Evolutionary conservation across 1,140 invertebrate species (phyloP), one percentile per base, ranked within the genome.

Genomic region (Cylas formicarius): DNA sequence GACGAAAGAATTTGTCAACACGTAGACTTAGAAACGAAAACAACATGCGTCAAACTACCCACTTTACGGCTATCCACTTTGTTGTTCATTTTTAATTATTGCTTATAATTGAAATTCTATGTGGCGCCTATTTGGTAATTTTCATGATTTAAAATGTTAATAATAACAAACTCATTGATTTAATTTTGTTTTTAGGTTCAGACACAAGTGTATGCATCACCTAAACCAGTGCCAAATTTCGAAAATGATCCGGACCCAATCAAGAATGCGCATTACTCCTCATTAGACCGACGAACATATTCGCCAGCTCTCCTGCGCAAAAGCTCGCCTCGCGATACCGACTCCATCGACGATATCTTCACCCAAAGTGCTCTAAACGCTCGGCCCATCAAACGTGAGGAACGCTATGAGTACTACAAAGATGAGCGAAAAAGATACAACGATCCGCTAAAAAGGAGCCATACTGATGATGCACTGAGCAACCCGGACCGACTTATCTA

Each of bases 291-390:
- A 33, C 57, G 55, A 22, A 44, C 47, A 9, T 52, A 48, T 18
- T 47, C 33, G 14, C 35, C 45, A 4, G 29, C 35, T 4, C 37
- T 43, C n/a, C 32, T 24, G 10, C 22, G 46, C 23, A 48, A 35
- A 39, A 39, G 10, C 21, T 19, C 27, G 13, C 33, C 32, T 10
- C 16, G 39, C 2, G 54, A 51, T 6, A 51, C 45, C 22, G 62
- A 66, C 48, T 46, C 61, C 2, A 65, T 65, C 29, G 64, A 66
- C 35, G 56, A 63, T 44, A 55, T 66, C 19, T 66, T 66, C 39
- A 66, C 62, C 0, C 44, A 46, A 9, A 55, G 52, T 54, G 60
- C 61, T 28, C 44, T 65, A 32, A 62, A 46, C 36, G 56, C 58
- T 44, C 53, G 58, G 21, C 53, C 57, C 18, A 41, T 57, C 13